Evolutionary conservation across 2,888 invertebrate species (phyloP), one percentile per base, ranked within the genome.

Genomic region (Mallateleia sp.): DNA sequence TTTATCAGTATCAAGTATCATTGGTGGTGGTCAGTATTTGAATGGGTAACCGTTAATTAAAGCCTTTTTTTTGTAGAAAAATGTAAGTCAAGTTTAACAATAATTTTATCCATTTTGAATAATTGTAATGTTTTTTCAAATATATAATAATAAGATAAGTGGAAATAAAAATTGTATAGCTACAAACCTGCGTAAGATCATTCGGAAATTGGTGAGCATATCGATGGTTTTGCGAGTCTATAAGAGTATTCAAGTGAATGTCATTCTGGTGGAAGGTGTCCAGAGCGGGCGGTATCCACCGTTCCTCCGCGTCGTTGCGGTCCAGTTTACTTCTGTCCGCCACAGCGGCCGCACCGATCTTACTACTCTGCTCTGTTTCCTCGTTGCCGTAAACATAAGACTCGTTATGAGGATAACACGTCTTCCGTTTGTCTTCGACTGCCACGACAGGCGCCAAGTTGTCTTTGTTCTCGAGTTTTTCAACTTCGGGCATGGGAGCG

Each of bases 211-310:
- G 93, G 69, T 94, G 94, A 11, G 85, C 87, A 67, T 94, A 95
- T 80, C 95, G 93, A 82, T 94, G 94, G 85, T 93, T 93, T 72
- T 95, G 95, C 34, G 92, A 93, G 20, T 95, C 94, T 75, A 94
- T 93, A 2, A 94, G 87, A 60, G 93, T 92, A 82, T 92, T 94
- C 9, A 94, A 42, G 20, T 93, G 93, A 28, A 93, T 91, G 38
- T 94, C 94, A 54, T 91, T 92, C 4, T 93, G 92, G 88, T 94
- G 94, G 78, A 95, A 94, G 20, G 88, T 93, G 1, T 95, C 95
- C 22, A 95, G 95, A 89, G 96, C 96, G 2, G 97, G 96, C 20
- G 97, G 96, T 15, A 97, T 96, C 97, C 97, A 97, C 83, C 96
- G 94, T 91, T 97, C 97, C 89, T 96, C 96, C 3, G 96, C 95